Percentiles rank a stretch among this genome's conserved stretches.
Conservation (phyloP, 1,140 invertebrate species). For the Drosophila bipectinata region DNA sequence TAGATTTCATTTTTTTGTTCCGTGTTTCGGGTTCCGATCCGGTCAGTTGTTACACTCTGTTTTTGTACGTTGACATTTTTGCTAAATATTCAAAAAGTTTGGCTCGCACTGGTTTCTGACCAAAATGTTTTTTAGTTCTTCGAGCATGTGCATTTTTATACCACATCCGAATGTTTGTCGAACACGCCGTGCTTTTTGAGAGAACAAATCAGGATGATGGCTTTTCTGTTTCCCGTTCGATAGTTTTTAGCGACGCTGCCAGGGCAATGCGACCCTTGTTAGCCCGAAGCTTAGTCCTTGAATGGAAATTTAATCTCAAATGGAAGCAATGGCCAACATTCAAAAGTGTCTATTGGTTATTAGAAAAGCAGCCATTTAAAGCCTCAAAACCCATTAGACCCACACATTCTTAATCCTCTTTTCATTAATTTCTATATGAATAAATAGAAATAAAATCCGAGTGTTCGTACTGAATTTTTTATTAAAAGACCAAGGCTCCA, state of each 20-base stretch:
- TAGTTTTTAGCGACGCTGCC: slow-evolving; percentile 28
- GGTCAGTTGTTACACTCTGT: slow-evolving; percentile 37
- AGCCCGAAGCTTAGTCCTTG: slow-evolving; percentile 20
- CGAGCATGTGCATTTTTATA: slow-evolving; percentile 19
- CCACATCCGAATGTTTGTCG: slow-evolving; percentile 39
- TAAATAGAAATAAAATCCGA: neutral
- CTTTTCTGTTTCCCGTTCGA: slow-evolving; percentile 51
- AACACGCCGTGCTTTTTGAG: slow-evolving; percentile 14
- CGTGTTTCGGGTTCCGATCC: slow-evolving; percentile 35
- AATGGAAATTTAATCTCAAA: slow-evolving; percentile 38
- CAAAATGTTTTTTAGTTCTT: slow-evolving; percentile 32
- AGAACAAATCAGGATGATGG: slow-evolving; percentile 43
- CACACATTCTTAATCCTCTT: neutral
- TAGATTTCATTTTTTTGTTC: slow-evolving; percentile 30
- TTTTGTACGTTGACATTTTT: slow-evolving; percentile 41
- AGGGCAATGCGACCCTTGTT: slow-evolving; percentile 31
- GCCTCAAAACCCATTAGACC: neutral
- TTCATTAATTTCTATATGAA: neutral
- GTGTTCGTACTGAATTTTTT: no score
- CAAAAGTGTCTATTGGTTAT: neutral
- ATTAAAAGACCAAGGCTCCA: neutral
- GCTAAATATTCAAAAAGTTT: slow-evolving; percentile 72
- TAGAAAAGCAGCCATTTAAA: neutral
- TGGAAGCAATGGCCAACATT: slow-evolving; percentile 25
- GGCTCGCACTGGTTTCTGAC: slow-evolving; percentile 44